Evolutionary conservation across 2,888 invertebrate genomes (phyloP), one percentile per base, ranked within the genome.

Genomic region (Drosophila sordidula): DNA sequence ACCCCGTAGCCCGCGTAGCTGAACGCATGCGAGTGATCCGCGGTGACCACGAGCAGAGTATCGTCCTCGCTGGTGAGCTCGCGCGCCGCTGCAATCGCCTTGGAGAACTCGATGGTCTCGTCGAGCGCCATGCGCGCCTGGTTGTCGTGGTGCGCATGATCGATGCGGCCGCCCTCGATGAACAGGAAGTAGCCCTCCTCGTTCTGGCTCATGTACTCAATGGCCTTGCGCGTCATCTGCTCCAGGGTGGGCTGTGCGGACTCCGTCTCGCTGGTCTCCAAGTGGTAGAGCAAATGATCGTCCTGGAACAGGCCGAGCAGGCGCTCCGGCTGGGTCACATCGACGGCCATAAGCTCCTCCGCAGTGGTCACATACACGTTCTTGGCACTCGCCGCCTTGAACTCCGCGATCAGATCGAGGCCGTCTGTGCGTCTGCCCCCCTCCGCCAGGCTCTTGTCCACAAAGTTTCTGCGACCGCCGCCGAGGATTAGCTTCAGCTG

Each of bases 1-100:
- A 92, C 93, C 42, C 95, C 94, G 90, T 97, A 97, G 0, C 97
- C 97, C 26, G 94, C 94, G 59, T 95, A 94, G 11, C 94, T 94
- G 94, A 97, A 95, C 0, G 95, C 95, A 89, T 97, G 97, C 1
- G 96, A 95, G 88, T 97, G 97, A 91, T 97, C 97, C 0, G 96
- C 94, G 0, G 96, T 96, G 12, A 96, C 97, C 1, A 98, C 94
- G 9, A 97, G 93, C 25, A 98, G 92, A 0, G 98, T 98, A 16
- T 98, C 96, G 0, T 95, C 93, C 0, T 92, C 91, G 70, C 93
- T 92, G 0, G 95, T 95, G 90, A 95, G 90, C 44, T 93, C 91
- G 32, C 94, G 74, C 0, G 97, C 95, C 9, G 93, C 93, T 77
- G 94, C 91, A 8, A 96, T 94, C 1, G 98, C 96, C 69, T 95